Percentiles rank a stretch among this genome's conserved stretches.
Conservation (phyloP, 2,888 invertebrate genomes). For the Drosophila koepferae region DNA sequence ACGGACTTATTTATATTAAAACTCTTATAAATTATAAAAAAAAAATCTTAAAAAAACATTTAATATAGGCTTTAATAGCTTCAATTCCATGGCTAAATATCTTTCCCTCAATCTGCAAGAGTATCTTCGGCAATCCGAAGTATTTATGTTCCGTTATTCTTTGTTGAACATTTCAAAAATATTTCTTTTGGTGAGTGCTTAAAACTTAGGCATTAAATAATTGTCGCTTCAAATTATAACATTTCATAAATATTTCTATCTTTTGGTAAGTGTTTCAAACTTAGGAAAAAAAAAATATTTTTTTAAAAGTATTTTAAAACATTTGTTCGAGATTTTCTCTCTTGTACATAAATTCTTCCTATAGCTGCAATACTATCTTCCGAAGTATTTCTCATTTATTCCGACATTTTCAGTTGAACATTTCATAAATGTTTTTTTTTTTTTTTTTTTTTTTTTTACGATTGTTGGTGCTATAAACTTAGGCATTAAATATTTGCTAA, state of each 20-base stretch:
- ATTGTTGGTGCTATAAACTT: neutral
- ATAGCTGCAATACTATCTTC: constrained; percentile 6
- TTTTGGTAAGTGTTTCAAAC: too few relatives aligned
- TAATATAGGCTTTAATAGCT: too few relatives aligned
- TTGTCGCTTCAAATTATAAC: neutral
- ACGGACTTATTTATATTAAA: too few relatives aligned
- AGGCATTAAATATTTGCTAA: constrained; percentile 3
- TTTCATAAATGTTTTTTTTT: neutral
- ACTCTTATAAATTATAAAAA: too few relatives aligned
- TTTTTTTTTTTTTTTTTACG: too few relatives aligned
- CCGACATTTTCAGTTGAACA: neutral
- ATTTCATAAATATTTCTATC: too few relatives aligned
- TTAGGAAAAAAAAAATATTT: too few relatives aligned
- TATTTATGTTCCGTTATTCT: neutral
- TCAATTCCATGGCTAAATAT: neutral
- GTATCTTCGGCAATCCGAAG: constrained; percentile 1
- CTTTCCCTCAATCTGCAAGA: constrained; percentile 1
- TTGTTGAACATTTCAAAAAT: too few relatives aligned
- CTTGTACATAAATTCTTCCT: too few relatives aligned
- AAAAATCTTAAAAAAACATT: too few relatives aligned
- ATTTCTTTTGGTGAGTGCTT: neutral
- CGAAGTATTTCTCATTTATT: neutral
- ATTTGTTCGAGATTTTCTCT: too few relatives aligned
- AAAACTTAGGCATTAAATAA: constrained; percentile 9
- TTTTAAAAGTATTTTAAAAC: too few relatives aligned